These are phyloP conservation scores for Eristalis intricaria DNA, from an alignment of 2,888 invertebrate genomes.

Conservation along the genomic window DNA sequence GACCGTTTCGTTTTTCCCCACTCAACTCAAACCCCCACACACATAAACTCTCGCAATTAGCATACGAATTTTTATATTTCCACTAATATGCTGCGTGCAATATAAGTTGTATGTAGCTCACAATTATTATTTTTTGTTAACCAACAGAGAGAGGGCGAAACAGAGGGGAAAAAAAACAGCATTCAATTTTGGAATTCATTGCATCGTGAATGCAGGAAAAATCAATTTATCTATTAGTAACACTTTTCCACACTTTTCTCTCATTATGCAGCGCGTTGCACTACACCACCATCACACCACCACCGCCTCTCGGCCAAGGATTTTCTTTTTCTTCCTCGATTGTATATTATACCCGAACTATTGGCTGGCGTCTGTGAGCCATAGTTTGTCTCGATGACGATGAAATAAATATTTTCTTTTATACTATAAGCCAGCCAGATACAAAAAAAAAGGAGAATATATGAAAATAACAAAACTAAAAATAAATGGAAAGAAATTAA, in stretches of 20 bases:
- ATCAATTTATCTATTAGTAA: constrained; percentile 71
- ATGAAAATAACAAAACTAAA: constrained; percentile 12
- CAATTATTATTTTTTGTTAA: not conserved
- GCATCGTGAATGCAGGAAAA: constrained; percentile 48
- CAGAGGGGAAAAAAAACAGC: not conserved
- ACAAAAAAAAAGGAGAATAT: not conserved
- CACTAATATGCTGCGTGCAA: constrained; percentile 15
- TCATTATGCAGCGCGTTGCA: constrained; percentile 2
- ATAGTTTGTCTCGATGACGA: not conserved
- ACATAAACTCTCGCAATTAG: constrained; percentile 25
- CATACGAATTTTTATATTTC: constrained; percentile 21
- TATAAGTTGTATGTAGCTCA: constrained; percentile 4
- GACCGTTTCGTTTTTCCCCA: constrained; percentile 39
- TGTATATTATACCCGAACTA: constrained; percentile 1
- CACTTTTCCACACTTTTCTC: constrained; percentile 54
- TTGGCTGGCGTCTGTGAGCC: not conserved
- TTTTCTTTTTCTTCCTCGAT: constrained; percentile 16
- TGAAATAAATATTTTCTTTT: constrained; percentile 28
- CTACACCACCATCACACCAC: constrained; percentile 6
- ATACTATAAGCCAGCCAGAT: constrained; percentile 11
- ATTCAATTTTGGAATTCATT: constrained; percentile 52
- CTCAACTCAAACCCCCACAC: constrained; percentile 50
- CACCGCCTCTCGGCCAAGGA: constrained; percentile 34
- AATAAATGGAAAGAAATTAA: constrained; percentile 32
- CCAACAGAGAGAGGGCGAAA: not conserved